These are phyloP conservation scores for Hymenochirus boettgeri DNA, from an alignment of 2,113 vertebrate genomes.

Conservation along the genomic window DNA sequence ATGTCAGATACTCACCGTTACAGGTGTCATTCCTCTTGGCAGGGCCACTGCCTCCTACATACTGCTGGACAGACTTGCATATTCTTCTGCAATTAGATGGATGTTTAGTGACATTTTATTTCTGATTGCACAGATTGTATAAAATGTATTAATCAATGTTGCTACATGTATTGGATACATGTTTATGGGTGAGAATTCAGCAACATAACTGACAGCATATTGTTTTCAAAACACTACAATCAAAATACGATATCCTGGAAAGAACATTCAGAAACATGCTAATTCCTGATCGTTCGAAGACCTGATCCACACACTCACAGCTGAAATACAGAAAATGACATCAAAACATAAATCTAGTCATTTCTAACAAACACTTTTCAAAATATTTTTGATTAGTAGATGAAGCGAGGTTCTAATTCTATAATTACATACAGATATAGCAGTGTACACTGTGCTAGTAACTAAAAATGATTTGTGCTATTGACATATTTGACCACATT, in stretches of 20 bases:
- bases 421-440: too few species aligned
- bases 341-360: too few species aligned
- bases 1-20: too few species aligned
- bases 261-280: neutral
- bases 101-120: neutral
- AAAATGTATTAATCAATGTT: slow-evolving; percentile 19
- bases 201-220: slow-evolving; percentile 15
- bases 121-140: slow-evolving; percentile 9
- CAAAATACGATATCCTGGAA: slow-evolving; percentile 2
- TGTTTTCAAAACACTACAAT: slow-evolving; percentile 18
- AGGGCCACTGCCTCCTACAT: slow-evolving; percentile 11
- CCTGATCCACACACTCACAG: too few species aligned
- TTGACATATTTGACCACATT: too few species aligned
- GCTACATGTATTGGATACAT: slow-evolving; percentile 9
- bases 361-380: too few species aligned
- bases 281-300: neutral
- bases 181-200: slow-evolving; percentile 9
- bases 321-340: too few species aligned
- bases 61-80: slow-evolving; percentile 26
- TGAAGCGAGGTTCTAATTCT: too few species aligned
- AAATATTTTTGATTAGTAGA: too few species aligned
- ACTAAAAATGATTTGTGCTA: too few species aligned
- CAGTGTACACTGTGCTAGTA: too few species aligned
- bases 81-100: slow-evolving; percentile 13
- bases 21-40: slow-evolving; percentile 9